Evolutionary conservation across 2,797 vertebrate genomes (phyloP).

Genomic region (Pitangus sulphuratus): DNA sequence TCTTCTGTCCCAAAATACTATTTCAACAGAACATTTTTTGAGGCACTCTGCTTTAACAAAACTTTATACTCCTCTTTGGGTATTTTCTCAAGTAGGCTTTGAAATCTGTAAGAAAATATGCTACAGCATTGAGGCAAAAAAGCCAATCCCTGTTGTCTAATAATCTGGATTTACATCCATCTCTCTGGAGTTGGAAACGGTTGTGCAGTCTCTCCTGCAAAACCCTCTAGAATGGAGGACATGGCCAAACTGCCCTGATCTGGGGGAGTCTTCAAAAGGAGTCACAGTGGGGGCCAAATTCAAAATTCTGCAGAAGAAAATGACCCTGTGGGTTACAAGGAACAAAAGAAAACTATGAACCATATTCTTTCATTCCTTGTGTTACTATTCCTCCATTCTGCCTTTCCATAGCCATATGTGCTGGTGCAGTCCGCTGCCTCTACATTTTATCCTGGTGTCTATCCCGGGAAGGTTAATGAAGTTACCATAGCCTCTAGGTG

Average conservation of each 20-base stretch:
- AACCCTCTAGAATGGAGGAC: not conserved
- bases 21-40: not conserved
- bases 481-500: not conserved
- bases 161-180: not conserved
- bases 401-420: not conserved
- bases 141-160: not conserved
- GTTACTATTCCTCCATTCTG: not conserved
- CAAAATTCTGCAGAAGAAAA: not conserved
- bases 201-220: not conserved
- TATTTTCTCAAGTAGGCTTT: not conserved
- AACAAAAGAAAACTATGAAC: not conserved
- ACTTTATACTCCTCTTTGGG: not conserved
- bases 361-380: not conserved
- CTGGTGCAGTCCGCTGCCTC: not conserved
- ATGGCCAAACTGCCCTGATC: not conserved
- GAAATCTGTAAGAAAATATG: not conserved
- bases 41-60: not conserved
- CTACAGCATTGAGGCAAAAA: not conserved
- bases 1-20: not conserved
- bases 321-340: not conserved
- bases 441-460: not conserved
- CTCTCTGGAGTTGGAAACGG: no score
- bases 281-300: rapidly evolving
- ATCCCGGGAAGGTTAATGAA: not conserved
- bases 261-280: not conserved